These are phyloP conservation scores for Conomelus anceps DNA, from an alignment of 2,888 invertebrate genomes.

Conservation along the genomic window DNA sequence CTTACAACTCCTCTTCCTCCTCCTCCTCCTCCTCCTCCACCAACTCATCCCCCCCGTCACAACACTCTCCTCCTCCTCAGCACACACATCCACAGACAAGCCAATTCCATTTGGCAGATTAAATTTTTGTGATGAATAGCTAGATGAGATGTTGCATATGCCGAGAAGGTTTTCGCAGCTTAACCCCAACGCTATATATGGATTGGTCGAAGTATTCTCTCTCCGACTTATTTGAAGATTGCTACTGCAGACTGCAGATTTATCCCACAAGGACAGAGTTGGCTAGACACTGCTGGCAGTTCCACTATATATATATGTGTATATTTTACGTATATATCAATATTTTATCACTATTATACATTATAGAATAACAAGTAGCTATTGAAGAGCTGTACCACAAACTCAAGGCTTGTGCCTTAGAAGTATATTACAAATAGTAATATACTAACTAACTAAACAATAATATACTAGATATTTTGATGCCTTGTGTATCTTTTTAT, in stretches of 20 bases:
- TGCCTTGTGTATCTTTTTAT: no score
- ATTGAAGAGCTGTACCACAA: no score
- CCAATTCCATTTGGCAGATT: constrained; percentile 11
- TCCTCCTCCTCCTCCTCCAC: neutral
- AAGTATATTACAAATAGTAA: no score
- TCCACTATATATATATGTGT: no score
- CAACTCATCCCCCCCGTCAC: neutral
- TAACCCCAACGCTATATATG: constrained; percentile 4
- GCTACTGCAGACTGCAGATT: neutral
- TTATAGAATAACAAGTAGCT: no score
- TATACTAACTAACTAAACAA: no score
- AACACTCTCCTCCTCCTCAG: neutral
- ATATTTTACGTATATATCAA: neutral
- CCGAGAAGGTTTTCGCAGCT: neutral
- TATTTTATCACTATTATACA: no score
- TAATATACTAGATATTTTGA: no score
- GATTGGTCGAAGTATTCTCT: neutral
- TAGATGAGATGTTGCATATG: constrained; percentile 11
- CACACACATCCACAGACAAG: neutral
- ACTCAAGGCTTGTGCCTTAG: no score
- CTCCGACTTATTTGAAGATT: neutral
- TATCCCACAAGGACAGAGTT: neutral
- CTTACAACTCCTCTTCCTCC: no score
- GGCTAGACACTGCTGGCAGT: neutral
- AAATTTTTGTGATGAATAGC: constrained; percentile 13